Base-by-base conservation (phyloP, 2,888 invertebrate species). In the Lithodes maja region DNA sequence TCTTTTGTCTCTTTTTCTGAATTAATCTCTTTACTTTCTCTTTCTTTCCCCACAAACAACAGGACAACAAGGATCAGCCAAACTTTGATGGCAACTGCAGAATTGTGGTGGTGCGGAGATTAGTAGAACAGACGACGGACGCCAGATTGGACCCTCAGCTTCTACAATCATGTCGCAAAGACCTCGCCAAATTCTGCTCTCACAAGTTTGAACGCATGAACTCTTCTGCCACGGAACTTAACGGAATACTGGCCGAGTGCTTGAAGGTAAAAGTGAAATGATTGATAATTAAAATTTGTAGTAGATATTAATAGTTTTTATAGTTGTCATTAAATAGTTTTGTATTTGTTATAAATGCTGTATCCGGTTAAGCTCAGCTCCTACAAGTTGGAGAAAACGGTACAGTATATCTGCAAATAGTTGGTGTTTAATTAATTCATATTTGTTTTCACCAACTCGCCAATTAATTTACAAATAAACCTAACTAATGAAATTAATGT, bases 71-170 rank as follows among this genome's bases (percentile, higher is more conserved):
- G 93, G 96, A 97, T 93, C 96, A 97, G 93, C 94, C 95, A 0
- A 95, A 95, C 49, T 98, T 98, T 94, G 97, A 97, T 93, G 95
- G 96, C 87, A 96, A 96, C 92, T 99, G 99, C 93, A 96, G 96
- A 93, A 94, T 96, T 86, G 95, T 98, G 33, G 96, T 99, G n/a
- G 95, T 97, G 0, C 96, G 97, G 93, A 95, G 98, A 92, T 96
- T 98, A 96, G 96, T 97, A 92, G 97, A 98, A 93, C 97, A 97
- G 94, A 97, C 97, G 93, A 95, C 96, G 89, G 99, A 99, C 94
- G 97, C 97, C 93, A 95, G 98, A 90, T 96, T 99, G 91, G 98
- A 99, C 94, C 97, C 97, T 2, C 95, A 96, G 50, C 94, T 99
- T 87, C 96, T 97, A 93, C 95, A 95, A 92, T 96, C 96, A 15